A percentile compares a stretch with the other conserved stretches of the same genome.
Evolutionary conservation across 2,797 vertebrate species (phyloP).

Genomic region (Typhlichthys subterraneus): DNA sequence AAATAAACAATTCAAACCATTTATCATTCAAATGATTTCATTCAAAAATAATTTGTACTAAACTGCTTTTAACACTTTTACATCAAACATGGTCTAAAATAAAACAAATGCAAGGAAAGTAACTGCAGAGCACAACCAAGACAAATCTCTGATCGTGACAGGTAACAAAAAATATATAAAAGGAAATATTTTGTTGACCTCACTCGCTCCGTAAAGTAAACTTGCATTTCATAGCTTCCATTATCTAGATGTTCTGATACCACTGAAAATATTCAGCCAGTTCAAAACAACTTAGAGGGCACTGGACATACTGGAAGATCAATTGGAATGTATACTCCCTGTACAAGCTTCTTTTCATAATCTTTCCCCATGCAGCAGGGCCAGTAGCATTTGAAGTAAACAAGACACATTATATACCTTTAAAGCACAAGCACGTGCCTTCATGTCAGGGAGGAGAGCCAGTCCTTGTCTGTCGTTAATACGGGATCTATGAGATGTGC

Average conservation of each 20-base stretch:
- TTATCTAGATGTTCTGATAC: conserved; percentile 53
- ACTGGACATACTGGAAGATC: conserved; percentile 17
- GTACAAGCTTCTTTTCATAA: conserved; percentile 34
- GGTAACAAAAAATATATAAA: conserved; percentile 28
- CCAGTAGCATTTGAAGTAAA: conserved; percentile 36
- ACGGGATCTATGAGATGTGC: conserved; percentile 33
- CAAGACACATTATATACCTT: conserved; percentile 44
- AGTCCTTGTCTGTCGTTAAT: conserved; percentile 15
- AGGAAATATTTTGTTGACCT: conserved; percentile 29
- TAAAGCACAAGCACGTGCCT: conserved; percentile 49
- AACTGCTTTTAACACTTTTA: no score
- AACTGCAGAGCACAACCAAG: conserved; percentile 8
- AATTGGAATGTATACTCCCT: conserved; percentile 12
- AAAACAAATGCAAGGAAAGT: neutral
- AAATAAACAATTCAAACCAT: conserved; percentile 8
- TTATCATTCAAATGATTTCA: neutral
- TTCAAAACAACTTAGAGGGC: neutral
- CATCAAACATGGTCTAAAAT: no score
- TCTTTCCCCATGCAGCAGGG: conserved; percentile 26
- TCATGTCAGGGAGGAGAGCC: conserved; percentile 33
- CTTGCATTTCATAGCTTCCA: conserved; percentile 48
- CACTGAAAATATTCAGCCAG: conserved; percentile 17
- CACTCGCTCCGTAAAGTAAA: conserved; percentile 18
- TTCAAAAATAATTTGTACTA: no score
- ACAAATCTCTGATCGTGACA: conserved; percentile 29